These are phyloP conservation scores for Chrysopa pallens DNA, from an alignment of 1,140 invertebrate species.

Conservation along the genomic window DNA sequence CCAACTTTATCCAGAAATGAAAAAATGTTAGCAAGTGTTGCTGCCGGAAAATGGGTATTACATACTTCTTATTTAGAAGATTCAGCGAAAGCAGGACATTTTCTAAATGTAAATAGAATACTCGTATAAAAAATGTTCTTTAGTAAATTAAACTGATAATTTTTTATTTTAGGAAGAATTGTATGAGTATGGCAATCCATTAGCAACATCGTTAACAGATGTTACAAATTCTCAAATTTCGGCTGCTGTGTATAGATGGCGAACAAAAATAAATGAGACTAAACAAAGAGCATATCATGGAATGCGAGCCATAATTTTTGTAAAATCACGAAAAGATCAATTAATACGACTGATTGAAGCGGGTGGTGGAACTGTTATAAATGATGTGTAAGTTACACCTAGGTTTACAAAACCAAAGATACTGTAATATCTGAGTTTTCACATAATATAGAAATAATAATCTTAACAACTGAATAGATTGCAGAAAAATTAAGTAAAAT, in stretches of 20 bases:
- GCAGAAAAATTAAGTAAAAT: too few species aligned
- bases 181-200: conserved; percentile 59
- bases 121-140: conserved; percentile 1
- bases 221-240: conserved; percentile 30
- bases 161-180: conserved; percentile 41
- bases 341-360: conserved; percentile 50
- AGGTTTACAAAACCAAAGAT: neutral
- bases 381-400: conserved; percentile 18
- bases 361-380: conserved; percentile 46
- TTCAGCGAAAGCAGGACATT: conserved; percentile 37
- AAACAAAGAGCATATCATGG: conserved; percentile 41
- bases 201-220: conserved; percentile 24
- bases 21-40: conserved; percentile 66
- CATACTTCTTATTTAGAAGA: conserved; percentile 57
- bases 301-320: conserved; percentile 50
- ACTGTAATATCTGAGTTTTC: too few species aligned
- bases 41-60: conserved; percentile 73
- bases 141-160: neutral
- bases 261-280: conserved; percentile 23
- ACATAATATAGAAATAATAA: too few species aligned
- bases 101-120: conserved; percentile 43
- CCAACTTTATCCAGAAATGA: conserved; percentile 58
- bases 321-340: conserved; percentile 37
- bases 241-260: conserved; percentile 43
- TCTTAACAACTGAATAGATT: too few species aligned